Evolutionary conservation across 2,113 vertebrate genomes (phyloP).

Genomic region (Montifringilla adamsi): DNA sequence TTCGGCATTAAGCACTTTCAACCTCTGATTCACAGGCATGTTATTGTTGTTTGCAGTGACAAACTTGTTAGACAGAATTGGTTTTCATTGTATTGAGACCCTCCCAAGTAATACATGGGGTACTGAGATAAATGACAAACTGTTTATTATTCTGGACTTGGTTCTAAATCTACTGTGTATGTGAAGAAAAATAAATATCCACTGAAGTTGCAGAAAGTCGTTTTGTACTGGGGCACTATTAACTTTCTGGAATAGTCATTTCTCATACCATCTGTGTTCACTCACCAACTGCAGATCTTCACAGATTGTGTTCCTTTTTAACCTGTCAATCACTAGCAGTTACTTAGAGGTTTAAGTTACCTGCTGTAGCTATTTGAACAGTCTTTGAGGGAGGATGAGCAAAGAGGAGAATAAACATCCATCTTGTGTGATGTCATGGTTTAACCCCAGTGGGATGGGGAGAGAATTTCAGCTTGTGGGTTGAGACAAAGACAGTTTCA

Average conservation of each 20-base stretch:
- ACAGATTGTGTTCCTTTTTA: slow-evolving; percentile 33
- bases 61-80: background rate
- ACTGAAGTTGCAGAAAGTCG: background rate
- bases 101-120: background rate
- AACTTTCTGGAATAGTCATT: slow-evolving; percentile 5
- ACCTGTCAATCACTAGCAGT: background rate
- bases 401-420: background rate
- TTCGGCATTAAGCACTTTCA: background rate
- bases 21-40: background rate
- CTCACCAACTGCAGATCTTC: background rate
- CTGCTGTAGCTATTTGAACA: slow-evolving; percentile 8
- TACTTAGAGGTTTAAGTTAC: slow-evolving; percentile 3
- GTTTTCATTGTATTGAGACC: background rate
- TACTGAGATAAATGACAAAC: background rate
- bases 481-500: background rate
- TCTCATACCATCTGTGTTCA: slow-evolving; percentile 34
- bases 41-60: background rate
- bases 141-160: background rate
- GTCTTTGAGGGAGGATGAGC: background rate
- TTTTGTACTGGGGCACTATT: background rate
- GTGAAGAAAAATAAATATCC: background rate
- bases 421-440: background rate
- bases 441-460: background rate
- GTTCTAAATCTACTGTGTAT: background rate
- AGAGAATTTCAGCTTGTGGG: background rate